Base-by-base conservation (phyloP, 2,888 invertebrate genomes). In the Agrochola lota region DNA sequence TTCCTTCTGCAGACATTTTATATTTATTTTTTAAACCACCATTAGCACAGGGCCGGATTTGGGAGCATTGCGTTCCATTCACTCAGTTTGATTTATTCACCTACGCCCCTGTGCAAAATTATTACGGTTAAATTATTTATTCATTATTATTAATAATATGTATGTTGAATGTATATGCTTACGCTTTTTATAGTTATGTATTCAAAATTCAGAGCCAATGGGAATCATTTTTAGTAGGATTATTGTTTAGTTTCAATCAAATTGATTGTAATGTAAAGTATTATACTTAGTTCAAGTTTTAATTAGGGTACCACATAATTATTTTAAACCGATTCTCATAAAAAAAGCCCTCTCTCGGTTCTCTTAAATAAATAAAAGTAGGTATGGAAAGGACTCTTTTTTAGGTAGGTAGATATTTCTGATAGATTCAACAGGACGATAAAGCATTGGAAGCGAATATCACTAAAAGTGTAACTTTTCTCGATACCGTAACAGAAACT, bases 21-120 rank as follows among this genome's bases (percentile, higher is more conserved):
- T 87, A 90, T 88, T 88, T 90, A 87, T 90, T 89, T 92, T 93
- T 92, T 87, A 91, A 91, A 90, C 90, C 87, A 91, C 91, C 92
- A 91, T 92, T 91, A 91, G 90, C 91, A 91, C 87, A 87, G 76
- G 49, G 52, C 43, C 74, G 64, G 20, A 86, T 80, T 85, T 79
- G 82, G 85, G 84, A 71, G 80, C 83, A 83, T 84, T 79, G 86
- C 80, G 67, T 72, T 88, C 86, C 49, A 89, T 89, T 89, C 88
- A 86, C 82, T 83, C 86, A 84, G 80, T 74, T 82, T 90, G 89
- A 91, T 91, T 90, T 91, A 91, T 90, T 71, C 78, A 46, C 81
- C 69, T 73, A 88, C 88, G 84, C 85, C 86, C 85, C 84, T 83
- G 82, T 84, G 80, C 78, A 82, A 90, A 90, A 88, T 91, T 43